Conservation (phyloP, 2,113 vertebrate genomes). For the Boulengeromyrus knoepffleri region DNA sequence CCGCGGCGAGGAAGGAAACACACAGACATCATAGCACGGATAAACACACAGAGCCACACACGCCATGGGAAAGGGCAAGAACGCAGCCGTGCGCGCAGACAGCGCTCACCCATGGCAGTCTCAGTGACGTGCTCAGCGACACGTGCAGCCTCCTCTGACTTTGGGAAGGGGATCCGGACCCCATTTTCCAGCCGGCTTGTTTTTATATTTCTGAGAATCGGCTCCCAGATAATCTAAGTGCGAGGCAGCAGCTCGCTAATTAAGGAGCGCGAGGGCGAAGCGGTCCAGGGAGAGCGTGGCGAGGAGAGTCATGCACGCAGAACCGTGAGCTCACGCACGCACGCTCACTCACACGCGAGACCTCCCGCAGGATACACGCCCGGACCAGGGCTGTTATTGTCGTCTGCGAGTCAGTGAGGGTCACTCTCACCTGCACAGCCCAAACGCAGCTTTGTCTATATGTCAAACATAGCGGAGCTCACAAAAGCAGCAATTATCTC, state of each 20-base stretch:
- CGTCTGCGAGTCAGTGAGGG: neutral
- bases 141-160: neutral
- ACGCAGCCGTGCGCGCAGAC: neutral
- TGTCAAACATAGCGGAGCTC: neutral
- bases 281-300: neutral
- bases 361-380: neutral
- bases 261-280: neutral
- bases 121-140: neutral
- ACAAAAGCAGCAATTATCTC: slow-evolving; percentile 18
- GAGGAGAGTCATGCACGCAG: neutral
- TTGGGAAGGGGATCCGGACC: neutral
- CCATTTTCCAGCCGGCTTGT: neutral
- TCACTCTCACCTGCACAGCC: neutral
- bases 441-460: neutral
- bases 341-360: no score
- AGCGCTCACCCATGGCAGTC: neutral
- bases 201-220: neutral
- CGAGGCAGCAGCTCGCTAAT: neutral
- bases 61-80: slow-evolving; percentile 21
- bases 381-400: neutral
- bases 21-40: neutral
- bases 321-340: neutral
- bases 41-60: neutral
- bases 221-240: neutral
- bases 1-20: neutral